Percentiles rank a stretch among this genome's conserved stretches.
phyloP scores from a whole-genome alignment of 2,797 vertebrate genomes.

The Micropoecilia bifurca region DNA sequence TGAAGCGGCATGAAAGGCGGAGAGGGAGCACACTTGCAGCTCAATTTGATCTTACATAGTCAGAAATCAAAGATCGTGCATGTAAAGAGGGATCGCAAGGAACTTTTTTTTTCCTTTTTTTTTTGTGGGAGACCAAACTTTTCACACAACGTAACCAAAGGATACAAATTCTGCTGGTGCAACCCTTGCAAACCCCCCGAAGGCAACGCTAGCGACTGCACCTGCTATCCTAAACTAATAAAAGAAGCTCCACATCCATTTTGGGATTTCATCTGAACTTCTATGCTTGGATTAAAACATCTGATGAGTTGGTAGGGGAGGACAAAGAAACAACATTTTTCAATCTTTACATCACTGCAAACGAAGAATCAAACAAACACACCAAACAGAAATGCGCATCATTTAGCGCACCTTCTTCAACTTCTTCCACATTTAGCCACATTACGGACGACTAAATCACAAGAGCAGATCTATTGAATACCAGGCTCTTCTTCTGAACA shows the following conservation, averaged over 20 bases:
- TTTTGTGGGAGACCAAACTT: slow-evolving; percentile 80
- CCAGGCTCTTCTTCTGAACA: background rate
- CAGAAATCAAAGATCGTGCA: slow-evolving; percentile 83
- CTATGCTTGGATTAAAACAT: slow-evolving; percentile 62
- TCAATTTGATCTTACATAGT: slow-evolving; percentile 86
- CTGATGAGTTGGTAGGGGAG: slow-evolving; percentile 43
- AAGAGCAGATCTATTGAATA: background rate
- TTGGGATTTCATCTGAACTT: slow-evolving; percentile 68
- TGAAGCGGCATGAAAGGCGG: slow-evolving; percentile 81
- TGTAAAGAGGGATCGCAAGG: slow-evolving; percentile 78
- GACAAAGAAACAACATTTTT: slow-evolving; percentile 35
- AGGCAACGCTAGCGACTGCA: slow-evolving; percentile 68
- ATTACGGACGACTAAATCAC: background rate
- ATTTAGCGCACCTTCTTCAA: background rate
- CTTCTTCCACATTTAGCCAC: background rate
- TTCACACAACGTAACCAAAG: slow-evolving; percentile 73
- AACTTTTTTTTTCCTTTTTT: slow-evolving; percentile 76
- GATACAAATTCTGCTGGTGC: slow-evolving; percentile 73
- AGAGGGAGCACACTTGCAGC: slow-evolving; percentile 77
- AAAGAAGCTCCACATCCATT: slow-evolving; percentile 74
- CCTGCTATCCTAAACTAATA: slow-evolving; percentile 76
- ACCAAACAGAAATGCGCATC: background rate
- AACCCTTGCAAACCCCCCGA: slow-evolving; percentile 76
- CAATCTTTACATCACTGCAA: background rate
- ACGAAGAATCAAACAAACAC: background rate